These are phyloP conservation scores for Archocentrus centrarchus DNA, from an alignment of 2,113 vertebrate genomes.

Conservation along the genomic window DNA sequence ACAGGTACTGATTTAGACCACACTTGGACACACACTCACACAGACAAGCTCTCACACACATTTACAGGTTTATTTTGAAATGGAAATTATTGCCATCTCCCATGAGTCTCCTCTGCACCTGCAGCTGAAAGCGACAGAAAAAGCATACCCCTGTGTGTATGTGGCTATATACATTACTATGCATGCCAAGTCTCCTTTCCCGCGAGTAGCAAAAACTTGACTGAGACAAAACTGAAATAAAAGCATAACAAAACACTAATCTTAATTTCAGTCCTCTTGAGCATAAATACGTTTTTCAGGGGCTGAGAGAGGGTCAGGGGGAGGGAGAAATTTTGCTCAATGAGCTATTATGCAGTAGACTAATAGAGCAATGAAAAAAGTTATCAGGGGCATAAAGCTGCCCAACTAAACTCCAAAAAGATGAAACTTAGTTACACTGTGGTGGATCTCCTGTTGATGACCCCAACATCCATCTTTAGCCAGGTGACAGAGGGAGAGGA, in stretches of 20 bases:
- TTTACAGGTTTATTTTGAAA: constrained; percentile 51
- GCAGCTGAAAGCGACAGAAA: constrained; percentile 41
- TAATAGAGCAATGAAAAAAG: neutral
- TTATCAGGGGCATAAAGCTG: constrained; percentile 25
- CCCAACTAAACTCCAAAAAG: constrained; percentile 31
- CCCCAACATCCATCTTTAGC: constrained; percentile 58
- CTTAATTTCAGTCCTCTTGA: neutral
- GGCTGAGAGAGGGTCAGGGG: neutral
- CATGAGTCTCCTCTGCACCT: constrained; percentile 35
- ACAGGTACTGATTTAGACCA: constrained; percentile 32
- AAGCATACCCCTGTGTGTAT: constrained; percentile 24
- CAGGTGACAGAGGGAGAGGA: constrained; percentile 47
- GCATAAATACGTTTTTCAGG: neutral
- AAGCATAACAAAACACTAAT: constrained; percentile 32
- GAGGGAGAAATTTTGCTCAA: neutral
- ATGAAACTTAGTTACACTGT: constrained; percentile 7
- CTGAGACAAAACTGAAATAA: constrained; percentile 47
- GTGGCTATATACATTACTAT: neutral
- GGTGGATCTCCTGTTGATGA: constrained; percentile 53
- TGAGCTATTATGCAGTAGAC: neutral
- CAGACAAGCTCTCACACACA: constrained; percentile 5
- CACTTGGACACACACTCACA: neutral
- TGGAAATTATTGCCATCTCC: constrained; percentile 59
- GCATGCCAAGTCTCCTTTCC: constrained; percentile 7
- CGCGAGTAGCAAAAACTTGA: constrained; percentile 22